phyloP scores from a whole-genome alignment of 2,888 invertebrate species.

The Zygogramma bicolorata region DNA sequence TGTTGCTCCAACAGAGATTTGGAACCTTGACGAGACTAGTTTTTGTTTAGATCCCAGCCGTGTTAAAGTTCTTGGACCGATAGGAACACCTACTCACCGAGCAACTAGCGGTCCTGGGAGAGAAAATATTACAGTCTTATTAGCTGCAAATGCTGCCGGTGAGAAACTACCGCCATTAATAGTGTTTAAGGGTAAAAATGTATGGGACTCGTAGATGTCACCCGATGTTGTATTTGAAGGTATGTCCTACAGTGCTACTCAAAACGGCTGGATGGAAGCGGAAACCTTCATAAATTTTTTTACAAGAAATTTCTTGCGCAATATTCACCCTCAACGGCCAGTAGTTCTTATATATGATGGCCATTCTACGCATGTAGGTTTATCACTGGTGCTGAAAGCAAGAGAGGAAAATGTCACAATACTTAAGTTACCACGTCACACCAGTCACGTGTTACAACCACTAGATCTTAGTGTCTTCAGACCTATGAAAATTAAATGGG shows the following conservation, averaged over 20 bases:
- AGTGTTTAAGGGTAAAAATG: slow-evolving; percentile 24
- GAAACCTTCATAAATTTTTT: slow-evolving; percentile 55
- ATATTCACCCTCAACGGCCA: slow-evolving; percentile 45
- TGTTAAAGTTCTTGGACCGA: slow-evolving; percentile 25
- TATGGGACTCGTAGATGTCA: slow-evolving; percentile 14
- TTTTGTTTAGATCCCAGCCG: slow-evolving; percentile 36
- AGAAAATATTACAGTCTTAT: slow-evolving; percentile 18
- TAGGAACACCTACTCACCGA: slow-evolving; percentile 6
- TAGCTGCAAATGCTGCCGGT: slow-evolving; percentile 4
- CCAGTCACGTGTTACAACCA: slow-evolving; percentile 51
- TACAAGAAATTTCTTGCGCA: slow-evolving; percentile 52
- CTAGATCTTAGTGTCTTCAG: slow-evolving; percentile 51
- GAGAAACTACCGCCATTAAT: slow-evolving; percentile 9
- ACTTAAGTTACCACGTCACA: slow-evolving; percentile 50
- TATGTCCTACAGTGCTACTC: slow-evolving; percentile 25
- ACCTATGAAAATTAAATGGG: slow-evolving; percentile 43
- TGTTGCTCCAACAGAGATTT: slow-evolving; percentile 17
- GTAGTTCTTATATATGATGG: slow-evolving; percentile 54
- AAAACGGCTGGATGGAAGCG: slow-evolving; percentile 22
- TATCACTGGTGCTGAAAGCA: slow-evolving; percentile 23
- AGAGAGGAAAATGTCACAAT: slow-evolving; percentile 2
- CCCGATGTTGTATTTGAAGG: slow-evolving; percentile 6
- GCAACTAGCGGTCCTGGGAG: slow-evolving; percentile 18
- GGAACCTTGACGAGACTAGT: slow-evolving; percentile 38
- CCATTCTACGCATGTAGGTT: slow-evolving; percentile 52